Percentiles rank a stretch among this genome's conserved stretches.
phyloP scores from a whole-genome alignment of 2,888 invertebrate species.

The Drosophila infuscata region DNA sequence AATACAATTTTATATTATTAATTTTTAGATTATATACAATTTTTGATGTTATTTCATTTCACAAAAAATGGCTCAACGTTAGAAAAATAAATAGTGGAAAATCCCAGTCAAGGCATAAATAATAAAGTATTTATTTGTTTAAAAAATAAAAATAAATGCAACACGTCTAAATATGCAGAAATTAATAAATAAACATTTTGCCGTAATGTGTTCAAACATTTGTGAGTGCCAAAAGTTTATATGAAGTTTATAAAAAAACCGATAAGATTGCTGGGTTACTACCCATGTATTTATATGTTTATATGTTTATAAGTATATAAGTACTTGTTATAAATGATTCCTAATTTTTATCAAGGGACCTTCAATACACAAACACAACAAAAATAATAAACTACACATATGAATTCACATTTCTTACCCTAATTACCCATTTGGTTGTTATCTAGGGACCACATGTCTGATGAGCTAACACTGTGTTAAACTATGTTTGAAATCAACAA shows the following conservation, averaged over 20 bases:
- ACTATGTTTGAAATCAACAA: background rate
- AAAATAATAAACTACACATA: background rate
- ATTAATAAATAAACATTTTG: background rate
- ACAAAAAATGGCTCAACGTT: background rate
- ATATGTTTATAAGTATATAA: background rate
- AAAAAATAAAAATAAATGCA: background rate
- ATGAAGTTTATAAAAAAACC: constrained; percentile 6
- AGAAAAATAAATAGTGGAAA: background rate
- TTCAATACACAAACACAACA: background rate
- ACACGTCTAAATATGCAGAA: background rate
- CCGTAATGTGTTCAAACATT: background rate
- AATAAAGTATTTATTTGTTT: background rate
- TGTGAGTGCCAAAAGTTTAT: background rate
- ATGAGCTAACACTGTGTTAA: background rate
- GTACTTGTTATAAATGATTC: constrained; percentile 6
- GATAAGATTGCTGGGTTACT: constrained; percentile 51
- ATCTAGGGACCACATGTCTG: constrained; percentile 2
- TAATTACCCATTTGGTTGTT: constrained; percentile 1
- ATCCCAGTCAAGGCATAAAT: background rate
- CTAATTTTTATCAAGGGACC: constrained; percentile 3
- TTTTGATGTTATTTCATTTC: background rate
- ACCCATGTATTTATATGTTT: background rate
- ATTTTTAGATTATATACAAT: background rate
- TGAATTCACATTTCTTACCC: background rate
- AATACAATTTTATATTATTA: background rate